Evolutionary conservation across 2,113 vertebrate species (phyloP), one percentile per base, ranked within the genome.

Genomic region (Beaufortia kweichowensis): DNA sequence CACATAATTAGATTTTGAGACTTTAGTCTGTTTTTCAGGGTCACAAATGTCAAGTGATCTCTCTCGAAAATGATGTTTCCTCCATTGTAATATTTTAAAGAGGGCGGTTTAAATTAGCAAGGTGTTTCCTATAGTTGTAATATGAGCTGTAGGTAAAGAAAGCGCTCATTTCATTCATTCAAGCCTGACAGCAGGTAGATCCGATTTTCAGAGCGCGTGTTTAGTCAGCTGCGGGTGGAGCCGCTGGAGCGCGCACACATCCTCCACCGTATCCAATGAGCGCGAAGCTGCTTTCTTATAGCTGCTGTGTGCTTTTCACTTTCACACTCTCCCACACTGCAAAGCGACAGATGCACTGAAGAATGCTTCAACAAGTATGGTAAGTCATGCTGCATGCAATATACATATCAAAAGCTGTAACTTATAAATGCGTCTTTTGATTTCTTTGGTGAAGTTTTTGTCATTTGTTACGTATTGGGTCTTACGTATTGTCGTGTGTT

Each of bases 331-430:
- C 48, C 24, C 48, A 53, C 55, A 56, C 43, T 60, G 65, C 41
- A 23, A 63, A 69, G 57, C 21, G 26, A 66, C 53, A 10, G 53
- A 53, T 41, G 17, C 39, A 6, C 48, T 15, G 26, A 41, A 41
- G 21, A 15, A 48, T 62, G 26, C 24, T 39, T 62, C 79, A 83
- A 78, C 76, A 83, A 81, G 75, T 81, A 67, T 12, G 46, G 59
- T 50, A 73, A 68, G 67, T 35, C 33, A 26, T 28, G 33, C 12
- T 19, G 12, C 50, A 8, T 24, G 6, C 50, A 55, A 10, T 56
- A 17, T 10, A 56, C 33, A 2, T 10, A 53, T n/a, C 14, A 46
- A 21, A 2, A 21, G n/a, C n/a, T n/a, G n/a, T 8, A 53, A 48
- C 3, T 48, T 46, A 0, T 43, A 33, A 33, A 33, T 33, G 31